A percentile compares a stretch with the other conserved stretches of the same genome.
Conservation (phyloP, 2,113 vertebrate genomes). For the Otus sunia region DNA sequence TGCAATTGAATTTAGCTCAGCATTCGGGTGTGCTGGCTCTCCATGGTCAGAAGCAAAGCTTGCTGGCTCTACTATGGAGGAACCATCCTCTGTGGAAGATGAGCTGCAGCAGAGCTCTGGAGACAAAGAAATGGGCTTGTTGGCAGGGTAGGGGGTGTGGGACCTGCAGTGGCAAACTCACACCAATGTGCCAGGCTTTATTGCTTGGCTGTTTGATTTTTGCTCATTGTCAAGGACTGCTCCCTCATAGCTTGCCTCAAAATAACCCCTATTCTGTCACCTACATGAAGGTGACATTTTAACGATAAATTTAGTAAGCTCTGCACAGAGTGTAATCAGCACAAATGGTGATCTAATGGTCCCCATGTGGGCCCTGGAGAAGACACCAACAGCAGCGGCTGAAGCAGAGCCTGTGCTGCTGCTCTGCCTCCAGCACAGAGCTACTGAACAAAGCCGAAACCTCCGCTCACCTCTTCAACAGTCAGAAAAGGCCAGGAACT, state of each 20-base stretch:
- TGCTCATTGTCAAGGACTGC: not conserved
- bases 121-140: not conserved
- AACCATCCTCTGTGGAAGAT: not conserved
- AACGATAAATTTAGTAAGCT: not conserved
- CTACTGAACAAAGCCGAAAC: not conserved
- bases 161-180: not conserved
- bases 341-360: not conserved
- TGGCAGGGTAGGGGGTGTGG: not conserved
- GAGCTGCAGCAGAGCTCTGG: not conserved
- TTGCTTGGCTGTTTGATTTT: not conserved
- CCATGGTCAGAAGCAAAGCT: not conserved
- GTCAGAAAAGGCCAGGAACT: not conserved
- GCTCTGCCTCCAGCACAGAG: not conserved
- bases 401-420: not conserved
- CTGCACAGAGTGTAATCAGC: not conserved
- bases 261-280: not conserved
- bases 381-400: not conserved
- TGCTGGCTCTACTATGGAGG: not conserved
- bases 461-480: not conserved
- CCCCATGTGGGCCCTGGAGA: not conserved
- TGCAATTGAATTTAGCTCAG: not conserved
- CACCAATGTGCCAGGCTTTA: not conserved
- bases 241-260: not conserved
- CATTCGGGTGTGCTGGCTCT: not conserved
- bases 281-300: not conserved